phyloP scores from a whole-genome alignment of 2,797 vertebrate species.

The Phoebastria nigripes region DNA sequence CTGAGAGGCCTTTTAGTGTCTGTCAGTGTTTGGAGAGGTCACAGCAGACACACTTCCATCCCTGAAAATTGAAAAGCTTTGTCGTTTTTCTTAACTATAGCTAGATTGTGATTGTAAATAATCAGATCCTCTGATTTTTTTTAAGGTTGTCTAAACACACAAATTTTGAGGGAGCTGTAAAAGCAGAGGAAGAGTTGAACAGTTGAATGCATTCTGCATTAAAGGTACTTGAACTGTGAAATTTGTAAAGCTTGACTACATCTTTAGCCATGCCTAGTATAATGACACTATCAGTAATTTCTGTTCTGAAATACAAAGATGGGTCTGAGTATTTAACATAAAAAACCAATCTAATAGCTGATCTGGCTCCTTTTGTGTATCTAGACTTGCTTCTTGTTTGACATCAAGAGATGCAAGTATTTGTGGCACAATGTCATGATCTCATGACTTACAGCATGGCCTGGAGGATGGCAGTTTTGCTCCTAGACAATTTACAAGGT shows the following conservation, averaged over 20 bases:
- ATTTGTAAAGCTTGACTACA: neutral
- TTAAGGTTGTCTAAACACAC: neutral
- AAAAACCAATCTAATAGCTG: neutral
- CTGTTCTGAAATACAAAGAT: neutral
- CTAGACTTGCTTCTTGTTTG: neutral
- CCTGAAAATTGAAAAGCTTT: neutral
- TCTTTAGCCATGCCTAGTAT: neutral
- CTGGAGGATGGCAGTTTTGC: neutral
- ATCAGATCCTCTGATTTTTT: neutral
- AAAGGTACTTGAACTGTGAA: neutral
- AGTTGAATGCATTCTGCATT: neutral
- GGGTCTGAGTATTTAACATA: neutral
- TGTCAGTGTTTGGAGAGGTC: neutral
- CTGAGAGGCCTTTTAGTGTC: neutral
- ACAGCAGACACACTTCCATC: neutral
- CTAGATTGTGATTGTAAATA: neutral
- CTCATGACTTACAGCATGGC: rapidly evolving
- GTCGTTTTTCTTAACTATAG: neutral
- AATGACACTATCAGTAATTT: neutral
- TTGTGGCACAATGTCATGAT: neutral
- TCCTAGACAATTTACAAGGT: neutral
- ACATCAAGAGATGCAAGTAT: neutral
- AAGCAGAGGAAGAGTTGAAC: neutral
- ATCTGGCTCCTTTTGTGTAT: neutral
- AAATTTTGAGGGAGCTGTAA: neutral